Conservation (phyloP, 37 sponge, comb jelly and placozoan species). For the Aphrocallistes beatrix region DNA sequence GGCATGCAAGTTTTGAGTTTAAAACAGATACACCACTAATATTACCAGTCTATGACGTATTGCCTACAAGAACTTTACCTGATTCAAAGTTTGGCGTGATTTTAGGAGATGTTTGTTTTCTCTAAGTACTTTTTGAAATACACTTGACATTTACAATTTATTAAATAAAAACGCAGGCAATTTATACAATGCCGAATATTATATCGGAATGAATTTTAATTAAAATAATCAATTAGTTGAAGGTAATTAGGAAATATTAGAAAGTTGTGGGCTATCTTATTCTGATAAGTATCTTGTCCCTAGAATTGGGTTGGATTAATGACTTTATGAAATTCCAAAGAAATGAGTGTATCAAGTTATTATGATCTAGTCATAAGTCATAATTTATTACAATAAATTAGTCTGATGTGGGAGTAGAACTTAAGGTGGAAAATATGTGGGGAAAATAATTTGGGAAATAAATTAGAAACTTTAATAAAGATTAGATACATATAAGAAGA, state of each 20-base stretch:
- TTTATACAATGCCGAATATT: neutral
- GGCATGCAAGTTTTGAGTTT: neutral
- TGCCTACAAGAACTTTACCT: neutral
- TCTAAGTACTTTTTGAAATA: neutral
- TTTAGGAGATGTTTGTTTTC: constrained; percentile 13
- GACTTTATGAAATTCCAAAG: too few relatives aligned
- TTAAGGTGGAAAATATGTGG: too few relatives aligned
- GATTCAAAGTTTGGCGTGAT: constrained; percentile 2
- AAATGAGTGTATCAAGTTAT: too few relatives aligned
- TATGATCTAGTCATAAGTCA: too few relatives aligned
- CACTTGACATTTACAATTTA: neutral
- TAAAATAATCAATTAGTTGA: too few relatives aligned
- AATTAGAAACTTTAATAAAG: neutral
- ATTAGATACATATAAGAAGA: neutral
- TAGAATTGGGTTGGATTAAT: too few relatives aligned
- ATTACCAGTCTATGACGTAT: neutral
- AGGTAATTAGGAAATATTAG: too few relatives aligned
- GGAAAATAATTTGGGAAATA: too few relatives aligned
- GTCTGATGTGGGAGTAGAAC: too few relatives aligned
- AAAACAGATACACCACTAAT: neutral
- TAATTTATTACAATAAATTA: too few relatives aligned
- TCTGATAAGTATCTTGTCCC: too few relatives aligned
- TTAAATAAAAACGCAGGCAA: neutral
- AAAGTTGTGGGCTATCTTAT: too few relatives aligned
- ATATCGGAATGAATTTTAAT: neutral